A percentile compares a stretch with the other conserved stretches of the same genome.
Conservation (phyloP, 2,113 vertebrate genomes). For the Pipra filicauda region DNA sequence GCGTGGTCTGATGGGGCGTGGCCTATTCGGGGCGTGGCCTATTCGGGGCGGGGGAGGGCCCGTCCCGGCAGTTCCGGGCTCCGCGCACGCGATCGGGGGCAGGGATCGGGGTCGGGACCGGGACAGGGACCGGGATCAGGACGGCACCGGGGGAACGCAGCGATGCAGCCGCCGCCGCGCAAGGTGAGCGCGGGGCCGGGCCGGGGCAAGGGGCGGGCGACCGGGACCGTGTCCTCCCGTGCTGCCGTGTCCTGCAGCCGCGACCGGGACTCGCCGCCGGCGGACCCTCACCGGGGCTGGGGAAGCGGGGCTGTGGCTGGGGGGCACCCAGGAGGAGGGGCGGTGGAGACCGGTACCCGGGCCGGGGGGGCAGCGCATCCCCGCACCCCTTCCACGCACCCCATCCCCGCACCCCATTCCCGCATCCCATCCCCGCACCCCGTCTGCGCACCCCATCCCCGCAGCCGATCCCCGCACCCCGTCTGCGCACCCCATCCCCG, state of each 20-base stretch:
- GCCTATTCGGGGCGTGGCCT: background rate
- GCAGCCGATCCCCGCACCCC: no score
- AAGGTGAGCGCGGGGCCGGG: conserved; percentile 63
- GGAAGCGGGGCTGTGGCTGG: background rate
- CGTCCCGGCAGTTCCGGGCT: background rate
- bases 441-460: background rate
- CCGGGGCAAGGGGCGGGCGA: background rate
- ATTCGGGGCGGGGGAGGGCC: background rate
- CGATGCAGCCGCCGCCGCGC: conserved; percentile 78
- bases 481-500: no score
- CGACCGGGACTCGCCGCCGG: background rate
- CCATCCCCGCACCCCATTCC: background rate
- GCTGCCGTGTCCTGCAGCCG: background rate
- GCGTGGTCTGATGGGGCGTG: background rate
- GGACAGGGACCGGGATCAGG: rapidly evolving
- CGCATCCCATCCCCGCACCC: background rate
- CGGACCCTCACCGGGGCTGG: background rate
- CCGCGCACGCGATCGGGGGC: background rate
- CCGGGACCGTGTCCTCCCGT: background rate
- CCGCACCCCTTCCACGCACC: background rate
- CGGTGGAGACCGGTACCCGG: background rate
- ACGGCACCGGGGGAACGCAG: background rate
- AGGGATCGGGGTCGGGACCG: no score
- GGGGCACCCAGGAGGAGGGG: no score
- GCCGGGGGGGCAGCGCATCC: background rate